A percentile compares a stretch with the other conserved stretches of the same genome.
Evolutionary conservation across 2,888 invertebrate genomes (phyloP).

Genomic region (Laothoe populi): DNA sequence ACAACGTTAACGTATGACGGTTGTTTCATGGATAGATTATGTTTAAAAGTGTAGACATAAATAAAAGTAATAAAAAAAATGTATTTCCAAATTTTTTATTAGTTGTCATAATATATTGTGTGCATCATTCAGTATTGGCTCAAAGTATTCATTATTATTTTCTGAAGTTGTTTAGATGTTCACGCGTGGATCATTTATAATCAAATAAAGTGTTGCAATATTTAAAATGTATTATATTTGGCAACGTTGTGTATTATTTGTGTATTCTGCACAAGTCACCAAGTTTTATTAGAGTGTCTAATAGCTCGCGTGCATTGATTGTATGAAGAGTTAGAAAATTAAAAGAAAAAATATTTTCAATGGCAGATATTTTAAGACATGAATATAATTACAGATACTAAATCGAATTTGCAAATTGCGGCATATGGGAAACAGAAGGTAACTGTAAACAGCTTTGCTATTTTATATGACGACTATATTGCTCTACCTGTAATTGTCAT

Average conservation of each 20-base stretch:
- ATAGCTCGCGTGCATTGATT: neutral
- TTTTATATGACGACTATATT: too few species aligned
- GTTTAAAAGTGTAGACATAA: constrained; percentile 7
- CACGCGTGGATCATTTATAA: constrained; percentile 35
- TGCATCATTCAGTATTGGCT: constrained; percentile 74
- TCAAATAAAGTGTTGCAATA: constrained; percentile 28
- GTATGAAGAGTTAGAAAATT: too few species aligned
- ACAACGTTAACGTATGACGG: neutral
- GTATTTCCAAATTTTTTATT: constrained; percentile 25
- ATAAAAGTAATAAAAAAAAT: constrained; percentile 17
- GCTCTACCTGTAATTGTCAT: too few species aligned
- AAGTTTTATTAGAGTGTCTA: neutral
- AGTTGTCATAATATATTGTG: constrained; percentile 38
- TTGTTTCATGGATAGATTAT: constrained; percentile 6
- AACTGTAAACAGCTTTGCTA: too few species aligned
- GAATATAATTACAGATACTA: too few species aligned
- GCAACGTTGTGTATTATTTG: neutral
- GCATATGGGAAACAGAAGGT: too few species aligned
- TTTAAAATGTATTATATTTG: constrained; percentile 8
- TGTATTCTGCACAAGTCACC: too few species aligned
- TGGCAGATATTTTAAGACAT: too few species aligned
- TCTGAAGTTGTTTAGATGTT: constrained; percentile 43
- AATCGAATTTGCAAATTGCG: too few species aligned
- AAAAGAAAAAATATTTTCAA: too few species aligned
- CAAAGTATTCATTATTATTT: constrained; percentile 68